Percentiles rank a stretch among this genome's conserved stretches.
Evolutionary conservation across 2,113 vertebrate genomes (phyloP).

Genomic region (Labrus mixtus): DNA sequence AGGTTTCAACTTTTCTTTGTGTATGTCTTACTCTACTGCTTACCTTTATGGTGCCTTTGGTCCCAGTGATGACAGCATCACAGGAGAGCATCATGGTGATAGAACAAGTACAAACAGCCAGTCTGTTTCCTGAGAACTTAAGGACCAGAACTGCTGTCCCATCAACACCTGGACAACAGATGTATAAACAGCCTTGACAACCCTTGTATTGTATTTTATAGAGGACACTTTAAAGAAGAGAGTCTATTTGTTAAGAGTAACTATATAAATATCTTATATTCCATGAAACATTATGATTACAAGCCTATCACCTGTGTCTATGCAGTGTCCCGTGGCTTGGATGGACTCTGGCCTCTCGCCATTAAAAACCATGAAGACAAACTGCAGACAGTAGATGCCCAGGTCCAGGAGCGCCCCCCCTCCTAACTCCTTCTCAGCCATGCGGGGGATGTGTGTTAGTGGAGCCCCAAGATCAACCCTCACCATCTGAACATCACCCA

Average conservation of each 20-base stretch:
- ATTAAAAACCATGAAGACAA: conserved; percentile 30
- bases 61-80: conserved; percentile 61
- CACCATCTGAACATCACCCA: conserved; percentile 39
- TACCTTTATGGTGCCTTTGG: conserved; percentile 59
- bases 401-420: conserved; percentile 26
- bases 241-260: too few species aligned
- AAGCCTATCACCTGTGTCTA: conserved; percentile 44
- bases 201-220: not conserved
- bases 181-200: not conserved
- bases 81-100: conserved; percentile 63
- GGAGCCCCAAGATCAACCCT: conserved; percentile 23
- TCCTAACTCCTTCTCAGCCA: conserved; percentile 24
- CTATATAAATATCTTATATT: too few species aligned
- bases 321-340: conserved; percentile 22
- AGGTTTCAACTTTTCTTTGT: not conserved
- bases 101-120: conserved; percentile 59
- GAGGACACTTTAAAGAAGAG: not conserved
- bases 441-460: conserved; percentile 9
- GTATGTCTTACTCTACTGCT: not conserved
- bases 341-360: conserved; percentile 41
- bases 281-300: too few species aligned
- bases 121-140: conserved; percentile 63
- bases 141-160: conserved; percentile 57
- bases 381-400: conserved; percentile 30
- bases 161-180: conserved; percentile 45